Evolutionary conservation across 2,888 invertebrate species (phyloP), one percentile per base, ranked within the genome.

Genomic region (Patella caerulea): DNA sequence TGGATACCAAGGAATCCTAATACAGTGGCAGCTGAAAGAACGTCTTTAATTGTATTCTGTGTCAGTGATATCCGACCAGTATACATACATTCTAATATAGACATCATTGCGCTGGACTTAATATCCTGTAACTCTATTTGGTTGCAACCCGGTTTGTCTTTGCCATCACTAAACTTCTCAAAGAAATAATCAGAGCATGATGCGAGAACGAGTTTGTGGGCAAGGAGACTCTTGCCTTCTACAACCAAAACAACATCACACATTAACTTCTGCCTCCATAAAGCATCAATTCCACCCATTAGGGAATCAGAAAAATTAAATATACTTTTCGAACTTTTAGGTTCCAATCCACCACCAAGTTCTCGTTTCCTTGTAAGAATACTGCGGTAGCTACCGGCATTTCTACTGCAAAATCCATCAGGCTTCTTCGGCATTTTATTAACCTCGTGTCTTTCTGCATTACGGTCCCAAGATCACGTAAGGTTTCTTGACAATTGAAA

Each of bases 161-260:
- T 71, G 14, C 76, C 77, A 45, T 83, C 83, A 1, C 81, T 78
- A 72, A 86, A 86, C 45, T 84, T 71, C 53, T 86, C 83, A 72
- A 86, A 84, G 73, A 88, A 88, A 75, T 84, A 86, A 77, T 87
- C 87, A 11, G 84, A 86, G 70, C 87, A 86, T 9, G 88, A 81
- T 0, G 86, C 86, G 17, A 88, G 76, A 11, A 88, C 76, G 3
- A 85, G 72, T 74, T 81, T 85, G 73, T 88, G 88, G 7, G 85
- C 88, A 11, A 78, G 77, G 52, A 86, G 81, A 52, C 75, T 80
- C 19, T 78, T 77, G 7, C 79, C 77, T 14, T 82, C 81, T 12
- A 83, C 82, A 12, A 84, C 75, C 12, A 88, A 71, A 52, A 81
- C 80, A 4, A 87, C 82, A 73, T 88, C 87, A 78, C 87, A 87